Percentiles rank a stretch among this genome's conserved stretches.
Conservation (phyloP, 2,797 vertebrate genomes). For the Neosalanx taihuensis region DNA sequence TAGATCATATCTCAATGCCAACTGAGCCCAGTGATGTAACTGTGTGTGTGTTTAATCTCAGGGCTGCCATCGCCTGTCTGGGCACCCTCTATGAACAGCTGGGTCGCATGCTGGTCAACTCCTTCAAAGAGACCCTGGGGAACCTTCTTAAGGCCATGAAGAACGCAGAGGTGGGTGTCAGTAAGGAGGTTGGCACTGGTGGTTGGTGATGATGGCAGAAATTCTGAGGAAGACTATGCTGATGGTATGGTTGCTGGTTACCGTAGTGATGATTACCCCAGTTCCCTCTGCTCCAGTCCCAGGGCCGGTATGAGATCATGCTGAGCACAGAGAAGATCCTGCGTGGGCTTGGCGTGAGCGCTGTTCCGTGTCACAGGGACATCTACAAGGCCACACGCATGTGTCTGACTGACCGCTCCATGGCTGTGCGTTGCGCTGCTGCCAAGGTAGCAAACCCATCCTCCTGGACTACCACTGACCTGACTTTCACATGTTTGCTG, state of each 20-base stretch:
- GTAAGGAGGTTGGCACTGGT: not conserved
- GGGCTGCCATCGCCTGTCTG: slow-evolving; percentile 88
- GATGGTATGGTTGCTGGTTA: not conserved
- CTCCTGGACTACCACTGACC: not conserved
- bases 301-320: slow-evolving; percentile 94
- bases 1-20: not conserved
- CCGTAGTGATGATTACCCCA: slow-evolving; percentile 3
- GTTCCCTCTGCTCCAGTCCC: slow-evolving; percentile 75
- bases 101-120: slow-evolving; percentile 82
- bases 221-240: not conserved
- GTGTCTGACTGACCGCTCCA: slow-evolving; percentile 87
- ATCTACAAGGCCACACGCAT: slow-evolving; percentile 87
- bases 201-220: not conserved
- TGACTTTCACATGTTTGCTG: not conserved
- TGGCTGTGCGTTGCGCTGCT: slow-evolving; percentile 89
- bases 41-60: slow-evolving; percentile 44
- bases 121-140: slow-evolving; percentile 81
- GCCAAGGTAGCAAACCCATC: slow-evolving; percentile 75
- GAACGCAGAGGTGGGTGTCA: slow-evolving; percentile 88
- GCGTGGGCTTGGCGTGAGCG: slow-evolving; percentile 79
- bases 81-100: slow-evolving; percentile 89
- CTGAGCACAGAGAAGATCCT: slow-evolving; percentile 84
- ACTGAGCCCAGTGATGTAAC: not conserved
- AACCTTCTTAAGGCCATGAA: slow-evolving; percentile 92
- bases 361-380: slow-evolving; percentile 83